phyloP scores from a whole-genome alignment of 2,113 vertebrate species.

The Lophura nycthemera region DNA sequence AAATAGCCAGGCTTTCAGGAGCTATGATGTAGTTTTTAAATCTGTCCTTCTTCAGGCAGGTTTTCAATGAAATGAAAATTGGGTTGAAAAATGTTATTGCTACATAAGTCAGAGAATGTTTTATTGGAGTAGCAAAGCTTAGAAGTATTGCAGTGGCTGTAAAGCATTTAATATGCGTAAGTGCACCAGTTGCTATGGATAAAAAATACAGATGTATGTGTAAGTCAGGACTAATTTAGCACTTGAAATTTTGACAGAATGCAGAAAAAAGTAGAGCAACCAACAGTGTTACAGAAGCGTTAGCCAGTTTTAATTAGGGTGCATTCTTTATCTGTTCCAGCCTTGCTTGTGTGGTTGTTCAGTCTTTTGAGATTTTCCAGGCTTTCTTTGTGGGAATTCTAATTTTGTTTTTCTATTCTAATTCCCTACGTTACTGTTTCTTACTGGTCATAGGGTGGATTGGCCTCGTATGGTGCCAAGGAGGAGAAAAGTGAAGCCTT shows the following conservation, averaged over 20 bases:
- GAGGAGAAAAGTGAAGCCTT: neutral
- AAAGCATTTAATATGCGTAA: conserved; percentile 38
- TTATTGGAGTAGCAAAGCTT: conserved; percentile 21
- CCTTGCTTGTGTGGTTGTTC: neutral
- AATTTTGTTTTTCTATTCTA: neutral
- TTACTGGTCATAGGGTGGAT: neutral
- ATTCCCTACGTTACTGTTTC: neutral
- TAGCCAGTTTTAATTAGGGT: conserved; percentile 30
- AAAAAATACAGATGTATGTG: neutral
- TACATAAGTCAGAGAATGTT: conserved; percentile 25
- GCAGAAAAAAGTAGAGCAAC: neutral
- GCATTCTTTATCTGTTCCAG: neutral
- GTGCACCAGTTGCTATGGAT: neutral
- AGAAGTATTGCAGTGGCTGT: conserved; percentile 13
- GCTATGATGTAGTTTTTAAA: conserved; percentile 13
- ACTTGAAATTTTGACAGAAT: neutral
- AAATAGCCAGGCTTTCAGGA: neutral
- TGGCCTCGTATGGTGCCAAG: accelerated
- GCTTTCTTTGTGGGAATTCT: neutral
- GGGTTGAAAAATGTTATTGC: conserved; percentile 15
- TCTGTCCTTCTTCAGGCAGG: neutral
- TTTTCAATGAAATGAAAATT: conserved; percentile 32
- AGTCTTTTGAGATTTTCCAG: neutral
- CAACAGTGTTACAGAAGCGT: neutral
- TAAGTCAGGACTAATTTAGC: neutral